A percentile compares a stretch with the other conserved stretches of the same genome.
Conservation (phyloP, 2,888 invertebrate genomes). For the Phalera bucephala region DNA sequence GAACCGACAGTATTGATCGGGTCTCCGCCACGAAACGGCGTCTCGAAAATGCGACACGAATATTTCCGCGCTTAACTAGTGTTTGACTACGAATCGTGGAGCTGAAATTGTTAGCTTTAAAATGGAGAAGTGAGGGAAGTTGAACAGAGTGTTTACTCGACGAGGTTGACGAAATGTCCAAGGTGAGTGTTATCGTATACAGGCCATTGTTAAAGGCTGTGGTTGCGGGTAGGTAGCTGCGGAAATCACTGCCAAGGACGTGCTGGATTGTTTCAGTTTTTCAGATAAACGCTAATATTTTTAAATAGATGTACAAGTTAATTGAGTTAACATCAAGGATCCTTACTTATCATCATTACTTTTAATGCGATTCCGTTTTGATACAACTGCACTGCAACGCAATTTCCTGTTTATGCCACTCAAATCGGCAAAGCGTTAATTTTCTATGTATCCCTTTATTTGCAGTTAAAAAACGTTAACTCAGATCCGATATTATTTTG, state of each 20-base stretch:
- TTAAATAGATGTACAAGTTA: no score
- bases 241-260: slow-evolving; percentile 51
- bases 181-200: slow-evolving; percentile 56
- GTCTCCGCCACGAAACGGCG: slow-evolving; percentile 66
- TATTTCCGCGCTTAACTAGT: slow-evolving; percentile 52
- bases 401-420: no score
- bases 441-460: no score
- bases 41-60: slow-evolving; percentile 60
- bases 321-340: no score
- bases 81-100: slow-evolving; percentile 35
- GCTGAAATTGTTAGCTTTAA: slow-evolving; percentile 17
- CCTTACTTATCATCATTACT: no score
- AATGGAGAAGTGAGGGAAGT: slow-evolving; percentile 55
- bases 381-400: no score
- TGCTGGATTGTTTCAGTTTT: slow-evolving; percentile 4
- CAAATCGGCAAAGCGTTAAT: no score
- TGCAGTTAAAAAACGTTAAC: no score
- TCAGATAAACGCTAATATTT: not conserved
- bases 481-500: no score
- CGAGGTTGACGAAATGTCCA: slow-evolving; percentile 66
- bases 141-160: slow-evolving; percentile 38
- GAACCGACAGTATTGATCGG: slow-evolving; percentile 73
- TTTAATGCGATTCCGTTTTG: no score
- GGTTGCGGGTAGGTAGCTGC: slow-evolving; percentile 55
- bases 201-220: slow-evolving; percentile 31